Evolutionary conservation across 2,888 invertebrate species (phyloP), one percentile per base, ranked within the genome.

Genomic region (Cryptus viduatorius): DNA sequence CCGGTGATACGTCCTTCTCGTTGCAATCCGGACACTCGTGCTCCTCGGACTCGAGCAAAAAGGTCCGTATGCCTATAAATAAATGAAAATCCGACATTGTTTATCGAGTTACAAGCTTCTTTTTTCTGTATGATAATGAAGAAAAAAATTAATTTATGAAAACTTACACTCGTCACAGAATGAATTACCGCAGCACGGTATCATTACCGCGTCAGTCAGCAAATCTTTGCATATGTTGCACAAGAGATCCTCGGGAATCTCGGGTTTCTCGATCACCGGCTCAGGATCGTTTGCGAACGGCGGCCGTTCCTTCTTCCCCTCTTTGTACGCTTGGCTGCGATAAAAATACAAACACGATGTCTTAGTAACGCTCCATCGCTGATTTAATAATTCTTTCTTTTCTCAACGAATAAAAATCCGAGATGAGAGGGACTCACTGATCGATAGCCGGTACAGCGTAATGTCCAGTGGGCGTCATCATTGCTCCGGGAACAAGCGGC

Each of bases 91-190:
- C 29, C 4, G n/a, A 79, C 46, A 48, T 10, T 12, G 46, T 10
- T 37, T 37, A 37, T 37, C 37, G 37, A 37, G 7, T 84, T 68
- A 65, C 14, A 76, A 46, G 71, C 83, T 75, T 24, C 69, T 53
- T 65, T 24, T 53, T 50, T 73, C 19, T n/a, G n/a, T 42, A 16
- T 37, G 53, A 42, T 16, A 37, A 37, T 7, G 37, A 37, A 4
- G 4, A 37, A 37, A 37, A 4, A 8, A 37, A 48, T 48, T 12
- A n/a, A 48, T 48, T 48, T 3, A 48, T 12, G 48, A 12, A 73
- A 80, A 94, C 96, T 95, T 95, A 97, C 99, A 99, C 94, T 99
- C 99, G 94, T 99, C 99, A 94, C 99, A 99, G 94, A 98, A 99
- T 10, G 98, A 98, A 94, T 98, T 98, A 3, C 99, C 99, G 94